These are phyloP conservation scores for cat (Felis catus) DNA, from an alignment of 2,113 vertebrate species.

Conservation along the genomic window F.catus_Fca126_mat1.0 CM031414.1:45954501-45955000, in stretches of 20 bases:
- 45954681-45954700: not conserved
- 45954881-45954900: not conserved
- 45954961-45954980: slow-evolving; percentile 23
- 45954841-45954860: not conserved
- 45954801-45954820: not conserved
- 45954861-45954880: not conserved
- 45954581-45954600: not conserved
- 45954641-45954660: not conserved
- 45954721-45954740: not conserved
- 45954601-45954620: not conserved
- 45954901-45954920: not conserved
- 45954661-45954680: not conserved
- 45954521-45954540: not conserved
- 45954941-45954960: not conserved
- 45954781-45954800: too few relatives aligned
- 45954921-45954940: not conserved
- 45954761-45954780: not conserved
- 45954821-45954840: not conserved
- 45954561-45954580: not conserved
- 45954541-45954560: not conserved
- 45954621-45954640: not conserved
- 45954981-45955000: not conserved
- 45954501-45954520: not conserved
- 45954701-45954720: not conserved
- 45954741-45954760: not conserved